phyloP scores from a whole-genome alignment of 2,797 vertebrate species.

The Scarus forsteni region DNA sequence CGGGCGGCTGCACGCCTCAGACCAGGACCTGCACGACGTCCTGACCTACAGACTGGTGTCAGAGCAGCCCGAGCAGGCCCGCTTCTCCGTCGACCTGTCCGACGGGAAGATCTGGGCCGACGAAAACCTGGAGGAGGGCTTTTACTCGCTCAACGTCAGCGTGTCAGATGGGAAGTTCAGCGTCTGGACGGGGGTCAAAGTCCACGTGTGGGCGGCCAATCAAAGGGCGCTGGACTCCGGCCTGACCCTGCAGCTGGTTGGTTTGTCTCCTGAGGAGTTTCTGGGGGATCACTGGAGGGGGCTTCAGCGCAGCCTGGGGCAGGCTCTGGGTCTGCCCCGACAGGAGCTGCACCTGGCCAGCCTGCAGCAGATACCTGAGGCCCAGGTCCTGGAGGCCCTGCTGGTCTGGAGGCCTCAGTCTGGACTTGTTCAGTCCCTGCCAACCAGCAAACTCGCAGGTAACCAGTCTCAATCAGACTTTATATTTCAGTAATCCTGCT shows the following conservation, averaged over 20 bases:
- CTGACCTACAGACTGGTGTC: conserved; percentile 87
- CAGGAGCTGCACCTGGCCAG: conserved; percentile 93
- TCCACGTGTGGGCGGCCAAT: conserved; percentile 89
- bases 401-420: conserved; percentile 85
- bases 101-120: conserved; percentile 92
- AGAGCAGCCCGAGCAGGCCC: conserved; percentile 60
- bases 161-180: conserved; percentile 92
- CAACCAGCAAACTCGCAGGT: conserved; percentile 80
- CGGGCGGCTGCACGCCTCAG: conserved; percentile 93
- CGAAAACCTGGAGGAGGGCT: conserved; percentile 85
- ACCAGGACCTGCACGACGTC: conserved; percentile 91
- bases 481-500: background rate
- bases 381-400: conserved; percentile 87
- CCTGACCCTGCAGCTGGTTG: conserved; percentile 86
- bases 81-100: conserved; percentile 86
- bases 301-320: conserved; percentile 89
- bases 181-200: conserved; percentile 80
- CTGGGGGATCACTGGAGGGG: conserved; percentile 93
- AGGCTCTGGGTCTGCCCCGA: conserved; percentile 80
- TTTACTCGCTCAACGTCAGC: conserved; percentile 91
- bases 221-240: conserved; percentile 86
- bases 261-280: conserved; percentile 91
- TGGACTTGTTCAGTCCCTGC: conserved; percentile 66
- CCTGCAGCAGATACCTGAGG: conserved; percentile 86
- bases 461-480: conserved; percentile 13